Percentiles rank a stretch among this genome's conserved stretches.
Conservation (phyloP, 2,888 invertebrate species). For the Leptopterna dolabrata region DNA sequence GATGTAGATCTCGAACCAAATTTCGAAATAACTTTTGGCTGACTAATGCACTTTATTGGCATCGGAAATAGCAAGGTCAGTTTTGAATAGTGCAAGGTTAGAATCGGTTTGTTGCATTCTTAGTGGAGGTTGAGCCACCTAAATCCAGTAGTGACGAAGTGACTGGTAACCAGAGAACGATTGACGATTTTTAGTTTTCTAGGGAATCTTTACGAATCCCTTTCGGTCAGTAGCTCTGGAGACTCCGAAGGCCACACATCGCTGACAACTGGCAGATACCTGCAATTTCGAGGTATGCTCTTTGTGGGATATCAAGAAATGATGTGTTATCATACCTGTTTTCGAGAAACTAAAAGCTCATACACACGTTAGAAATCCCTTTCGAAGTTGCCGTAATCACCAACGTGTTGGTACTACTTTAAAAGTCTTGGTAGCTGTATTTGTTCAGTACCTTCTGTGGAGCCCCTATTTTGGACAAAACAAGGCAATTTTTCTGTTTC, state of each 20-base stretch:
- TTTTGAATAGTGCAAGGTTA: conserved; percentile 14
- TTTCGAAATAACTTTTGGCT: conserved; percentile 40
- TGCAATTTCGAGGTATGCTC: neutral
- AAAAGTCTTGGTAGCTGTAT: too few species aligned
- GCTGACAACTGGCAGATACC: neutral
- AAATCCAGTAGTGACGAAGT: neutral
- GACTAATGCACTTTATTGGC: conserved; percentile 30
- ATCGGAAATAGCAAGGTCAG: conserved; percentile 4
- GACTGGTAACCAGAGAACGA: neutral
- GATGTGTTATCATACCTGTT: too few species aligned
- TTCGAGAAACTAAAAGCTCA: too few species aligned
- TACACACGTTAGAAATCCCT: too few species aligned
- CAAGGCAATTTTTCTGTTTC: too few species aligned
- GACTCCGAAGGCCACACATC: neutral
- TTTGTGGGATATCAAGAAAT: too few species aligned
- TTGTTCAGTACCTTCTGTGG: too few species aligned
- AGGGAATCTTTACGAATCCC: neutral
- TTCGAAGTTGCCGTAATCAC: too few species aligned
- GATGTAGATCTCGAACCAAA: conserved; percentile 15
- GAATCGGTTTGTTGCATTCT: conserved; percentile 12
- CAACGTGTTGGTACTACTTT: too few species aligned
- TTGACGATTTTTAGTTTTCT: neutral
- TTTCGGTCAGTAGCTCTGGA: neutral
- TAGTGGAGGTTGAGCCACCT: neutral
- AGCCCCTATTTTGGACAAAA: too few species aligned